These are phyloP conservation scores for Arizona elegans DNA, from an alignment of 2,113 vertebrate species.

Conservation along the genomic window DNA sequence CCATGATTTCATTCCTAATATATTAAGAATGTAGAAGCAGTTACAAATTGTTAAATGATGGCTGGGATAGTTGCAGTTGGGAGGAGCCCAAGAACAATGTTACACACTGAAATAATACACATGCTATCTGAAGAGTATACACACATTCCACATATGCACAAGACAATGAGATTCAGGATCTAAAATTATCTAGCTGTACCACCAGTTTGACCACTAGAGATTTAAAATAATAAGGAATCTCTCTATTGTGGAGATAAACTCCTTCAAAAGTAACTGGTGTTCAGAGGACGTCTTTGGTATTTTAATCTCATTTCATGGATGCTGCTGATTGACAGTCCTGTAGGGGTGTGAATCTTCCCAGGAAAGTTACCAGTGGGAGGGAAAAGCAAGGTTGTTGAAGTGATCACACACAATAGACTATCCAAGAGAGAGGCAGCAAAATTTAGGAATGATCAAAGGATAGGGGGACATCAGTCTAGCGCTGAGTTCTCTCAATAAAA, in stretches of 20 bases:
- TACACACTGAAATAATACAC: background rate
- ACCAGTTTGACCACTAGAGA: background rate
- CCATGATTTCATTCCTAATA: background rate
- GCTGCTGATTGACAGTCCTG: conserved; percentile 1
- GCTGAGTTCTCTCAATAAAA: background rate
- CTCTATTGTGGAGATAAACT: conserved; percentile 11
- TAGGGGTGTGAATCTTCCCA: conserved; percentile 9
- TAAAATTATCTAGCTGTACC: background rate
- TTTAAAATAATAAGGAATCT: background rate
- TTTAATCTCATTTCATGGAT: conserved; percentile 21
- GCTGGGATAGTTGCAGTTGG: background rate
- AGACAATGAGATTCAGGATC: background rate
- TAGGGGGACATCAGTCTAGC: background rate
- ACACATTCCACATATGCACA: background rate
- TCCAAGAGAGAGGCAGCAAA: background rate
- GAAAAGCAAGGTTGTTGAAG: conserved; percentile 34
- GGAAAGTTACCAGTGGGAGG: conserved; percentile 13
- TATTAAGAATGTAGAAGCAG: background rate
- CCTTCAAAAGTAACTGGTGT: background rate
- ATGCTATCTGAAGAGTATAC: background rate
- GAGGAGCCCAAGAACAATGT: background rate
- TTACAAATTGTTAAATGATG: background rate
- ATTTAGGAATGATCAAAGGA: conserved; percentile 26
- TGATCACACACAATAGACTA: background rate
- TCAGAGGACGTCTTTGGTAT: background rate